Percentiles rank a stretch among this genome's conserved stretches.
These are phyloP conservation scores for Siderastrea siderea DNA, from an alignment of 92 coral and sea anemone genomes.

Conservation along the genomic window DNA sequence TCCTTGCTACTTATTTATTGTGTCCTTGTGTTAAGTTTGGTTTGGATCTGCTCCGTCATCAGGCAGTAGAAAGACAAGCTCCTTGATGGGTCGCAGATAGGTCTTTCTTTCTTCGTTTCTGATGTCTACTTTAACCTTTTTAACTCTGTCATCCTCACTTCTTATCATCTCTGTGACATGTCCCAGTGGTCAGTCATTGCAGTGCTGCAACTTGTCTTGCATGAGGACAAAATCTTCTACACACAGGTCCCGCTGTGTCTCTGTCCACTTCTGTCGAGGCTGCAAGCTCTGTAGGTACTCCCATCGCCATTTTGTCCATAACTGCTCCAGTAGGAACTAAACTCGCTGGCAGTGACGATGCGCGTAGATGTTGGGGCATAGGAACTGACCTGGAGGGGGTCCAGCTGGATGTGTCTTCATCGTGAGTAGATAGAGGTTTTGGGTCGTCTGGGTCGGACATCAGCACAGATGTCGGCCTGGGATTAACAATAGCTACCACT, in stretches of 20 bases:
- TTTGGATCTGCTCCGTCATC: neutral
- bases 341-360: conserved; percentile 34
- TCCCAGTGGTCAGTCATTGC: conserved; percentile 30
- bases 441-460: conserved; percentile 46
- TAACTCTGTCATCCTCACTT: conserved; percentile 5
- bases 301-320: conserved; percentile 33
- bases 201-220: conserved; percentile 5
- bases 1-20: conserved; percentile 7
- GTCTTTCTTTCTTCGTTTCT: conserved; percentile 6
- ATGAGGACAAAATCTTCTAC: conserved; percentile 19
- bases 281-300: conserved; percentile 51
- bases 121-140: conserved; percentile 1
- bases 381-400: conserved; percentile 57
- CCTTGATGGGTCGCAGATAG: conserved; percentile 4
- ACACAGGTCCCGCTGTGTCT: conserved; percentile 14
- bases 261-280: conserved; percentile 34
- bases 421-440: conserved; percentile 54
- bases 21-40: neutral
- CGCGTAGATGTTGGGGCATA: conserved; percentile 12
- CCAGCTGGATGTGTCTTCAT: conserved; percentile 41
- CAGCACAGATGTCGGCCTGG: conserved; percentile 48
- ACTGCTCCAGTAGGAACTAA: conserved; percentile 20
- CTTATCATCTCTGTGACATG: neutral
- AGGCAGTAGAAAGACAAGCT: conserved; percentile 8
- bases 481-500: conserved; percentile 44